These are phyloP conservation scores for Naja naja DNA, from an alignment of 2,113 vertebrate species.

Conservation along the genomic window DNA sequence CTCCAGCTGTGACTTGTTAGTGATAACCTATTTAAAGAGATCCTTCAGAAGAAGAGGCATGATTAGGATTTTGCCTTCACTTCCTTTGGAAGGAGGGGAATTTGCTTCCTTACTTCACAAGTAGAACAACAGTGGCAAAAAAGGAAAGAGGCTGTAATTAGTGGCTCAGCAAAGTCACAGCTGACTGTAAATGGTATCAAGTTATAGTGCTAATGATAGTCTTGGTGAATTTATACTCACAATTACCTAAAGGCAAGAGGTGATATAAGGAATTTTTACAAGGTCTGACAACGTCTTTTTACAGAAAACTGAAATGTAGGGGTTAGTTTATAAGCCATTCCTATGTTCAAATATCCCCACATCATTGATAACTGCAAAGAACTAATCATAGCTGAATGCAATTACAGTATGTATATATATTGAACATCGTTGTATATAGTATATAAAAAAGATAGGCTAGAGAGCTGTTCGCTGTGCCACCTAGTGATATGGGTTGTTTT, in stretches of 20 bases:
- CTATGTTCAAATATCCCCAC: neutral
- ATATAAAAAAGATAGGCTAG: neutral
- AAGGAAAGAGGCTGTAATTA: slow-evolving; percentile 47
- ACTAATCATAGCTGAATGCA: neutral
- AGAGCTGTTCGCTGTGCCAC: neutral
- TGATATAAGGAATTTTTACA: neutral
- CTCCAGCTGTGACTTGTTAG: slow-evolving; percentile 84
- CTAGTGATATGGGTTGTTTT: neutral
- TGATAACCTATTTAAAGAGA: slow-evolving; percentile 80
- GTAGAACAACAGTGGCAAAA: slow-evolving; percentile 37
- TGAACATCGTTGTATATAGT: neutral
- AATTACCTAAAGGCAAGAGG: slow-evolving; percentile 29
- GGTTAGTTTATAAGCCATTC: neutral
- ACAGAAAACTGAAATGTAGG: neutral
- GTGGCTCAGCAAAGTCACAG: slow-evolving; percentile 24
- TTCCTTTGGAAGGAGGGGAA: neutral
- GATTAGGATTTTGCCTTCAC: slow-evolving; percentile 64
- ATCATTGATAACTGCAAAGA: neutral
- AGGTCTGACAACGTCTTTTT: neutral
- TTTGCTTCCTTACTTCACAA: slow-evolving; percentile 52
- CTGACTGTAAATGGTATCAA: slow-evolving; percentile 26
- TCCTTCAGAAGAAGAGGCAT: slow-evolving; percentile 68
- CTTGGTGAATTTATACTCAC: slow-evolving; percentile 15
- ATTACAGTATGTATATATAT: no score
- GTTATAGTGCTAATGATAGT: slow-evolving; percentile 18